Base-by-base conservation (phyloP, 92 coral and sea anemone genomes). In the Bergia sp. region DNA sequence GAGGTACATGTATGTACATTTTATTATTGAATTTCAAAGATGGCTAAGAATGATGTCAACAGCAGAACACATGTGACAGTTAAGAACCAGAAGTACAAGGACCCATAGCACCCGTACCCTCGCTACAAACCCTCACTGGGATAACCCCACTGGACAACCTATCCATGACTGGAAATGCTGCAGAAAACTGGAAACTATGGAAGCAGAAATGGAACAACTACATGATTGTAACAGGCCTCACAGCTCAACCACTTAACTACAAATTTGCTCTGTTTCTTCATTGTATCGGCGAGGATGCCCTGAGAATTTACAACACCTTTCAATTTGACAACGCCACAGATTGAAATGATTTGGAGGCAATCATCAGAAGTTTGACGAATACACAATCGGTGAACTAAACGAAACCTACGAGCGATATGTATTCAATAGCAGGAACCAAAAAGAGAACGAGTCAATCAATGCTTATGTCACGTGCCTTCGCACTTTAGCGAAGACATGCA, bases 391-490 rank as follows among this genome's bases (percentile, higher is more conserved):
- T 9, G 91, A 92, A 47, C 85, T 85, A 9, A 90, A 83, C 74
- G 78, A 92, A 87, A 90, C 94, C 13, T 90, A 90, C 49, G 89
- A 90, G 78, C 76, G 94, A 36, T 90, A 92, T 50, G 29, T 29
- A 29, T 29, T 29, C 29, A 29, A 29, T 29, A 29, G 29, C 29
- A 29, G 29, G 29, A 29, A 87, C 77, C 91, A 89, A 81, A 75
- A 58, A 37, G 49, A 38, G 29, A 55, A 86, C 7, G 90, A 86
- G 74, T 86, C 94, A 50, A 88, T 88, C 18, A 90, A 92, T 36
- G 89, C 89, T 9, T 85, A 85, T 44, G 86, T 92, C 39, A 61
- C 92, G 16, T 85, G 82, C 36, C 74, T 89, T 37, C 88, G 94
- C 16, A 89, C 29, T 29, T 29, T 29, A 29, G 29, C 29, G 29